These are phyloP conservation scores for Blera fallax DNA, from an alignment of 2,888 invertebrate genomes.

Conservation along the genomic window DNA sequence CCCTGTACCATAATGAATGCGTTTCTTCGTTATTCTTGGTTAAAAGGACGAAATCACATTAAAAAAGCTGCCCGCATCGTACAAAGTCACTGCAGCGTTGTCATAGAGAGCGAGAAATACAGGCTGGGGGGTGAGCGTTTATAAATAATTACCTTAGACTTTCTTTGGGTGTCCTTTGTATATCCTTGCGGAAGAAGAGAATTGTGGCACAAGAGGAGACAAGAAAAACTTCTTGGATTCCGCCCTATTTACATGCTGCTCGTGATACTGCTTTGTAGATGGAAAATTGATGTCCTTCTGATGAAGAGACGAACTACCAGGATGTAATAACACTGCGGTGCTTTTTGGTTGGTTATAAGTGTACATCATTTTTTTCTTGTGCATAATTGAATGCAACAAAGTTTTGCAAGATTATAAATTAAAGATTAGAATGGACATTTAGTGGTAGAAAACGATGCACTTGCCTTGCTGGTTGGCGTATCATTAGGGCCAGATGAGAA, in stretches of 20 bases:
- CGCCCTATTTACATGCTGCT: conserved; percentile 45
- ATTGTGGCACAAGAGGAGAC: conserved; percentile 31
- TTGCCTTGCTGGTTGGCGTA: conserved; percentile 21
- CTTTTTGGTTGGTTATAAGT: conserved; percentile 24
- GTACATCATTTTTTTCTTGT: background rate
- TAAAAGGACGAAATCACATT: conserved; percentile 54
- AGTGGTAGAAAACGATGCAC: conserved; percentile 43
- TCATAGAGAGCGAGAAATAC: background rate
- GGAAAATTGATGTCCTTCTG: conserved; percentile 57
- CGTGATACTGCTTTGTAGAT: conserved; percentile 29
- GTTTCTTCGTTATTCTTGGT: conserved; percentile 49
- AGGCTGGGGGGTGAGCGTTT: conserved; percentile 14
- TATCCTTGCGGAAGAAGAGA: conserved; percentile 1
- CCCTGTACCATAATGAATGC: conserved; percentile 46
- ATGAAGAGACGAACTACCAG: conserved; percentile 41
- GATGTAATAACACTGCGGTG: conserved; percentile 50
- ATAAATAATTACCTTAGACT: conserved; percentile 68
- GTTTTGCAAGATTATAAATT: conserved; percentile 68
- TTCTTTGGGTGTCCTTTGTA: conserved; percentile 42
- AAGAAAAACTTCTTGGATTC: conserved; percentile 34
- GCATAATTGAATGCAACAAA: conserved; percentile 67
- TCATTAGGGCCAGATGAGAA: conserved; percentile 48
- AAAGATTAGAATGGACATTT: conserved; percentile 65
- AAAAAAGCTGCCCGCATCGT: conserved; percentile 41
- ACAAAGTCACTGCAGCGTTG: background rate